Percentiles rank a stretch among this genome's conserved stretches.
These are phyloP conservation scores for Tipula unca DNA, from an alignment of 2,888 invertebrate species.

Conservation along the genomic window DNA sequence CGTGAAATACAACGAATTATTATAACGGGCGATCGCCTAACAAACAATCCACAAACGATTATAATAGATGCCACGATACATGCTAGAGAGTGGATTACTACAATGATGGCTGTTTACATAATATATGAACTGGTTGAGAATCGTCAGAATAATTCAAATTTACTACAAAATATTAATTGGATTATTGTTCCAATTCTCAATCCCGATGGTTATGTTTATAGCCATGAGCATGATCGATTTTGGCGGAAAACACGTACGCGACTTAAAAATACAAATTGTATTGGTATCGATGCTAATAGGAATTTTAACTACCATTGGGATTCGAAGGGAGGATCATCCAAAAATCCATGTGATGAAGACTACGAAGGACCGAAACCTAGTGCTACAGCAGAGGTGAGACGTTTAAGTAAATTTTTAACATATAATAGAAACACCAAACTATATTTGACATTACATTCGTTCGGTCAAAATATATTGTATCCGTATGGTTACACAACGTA, in stretches of 20 bases:
- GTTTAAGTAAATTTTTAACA: slow-evolving; percentile 50
- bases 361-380: slow-evolving; percentile 53
- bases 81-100: not conserved
- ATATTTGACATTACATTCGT: slow-evolving; percentile 68
- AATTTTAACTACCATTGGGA: slow-evolving; percentile 66
- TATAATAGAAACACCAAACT: slow-evolving; percentile 43
- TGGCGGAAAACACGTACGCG: slow-evolving; percentile 63
- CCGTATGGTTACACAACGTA: slow-evolving; percentile 57
- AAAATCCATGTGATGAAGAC: slow-evolving; percentile 46
- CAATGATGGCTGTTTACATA: not conserved
- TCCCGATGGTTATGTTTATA: not conserved
- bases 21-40: not conserved
- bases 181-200: not conserved
- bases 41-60: not conserved
- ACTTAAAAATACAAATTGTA: slow-evolving; percentile 40
- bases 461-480: slow-evolving; percentile 57
- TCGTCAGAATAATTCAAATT: not conserved
- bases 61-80: not conserved
- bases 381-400: slow-evolving; percentile 56
- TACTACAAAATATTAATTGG: not conserved
- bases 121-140: not conserved
- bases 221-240: slow-evolving; percentile 33
- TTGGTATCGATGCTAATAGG: slow-evolving; percentile 65
- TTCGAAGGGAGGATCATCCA: slow-evolving; percentile 32
- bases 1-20: not conserved